These are phyloP conservation scores for Agriotes lineatus DNA, from an alignment of 2,888 invertebrate genomes.

Conservation along the genomic window DNA sequence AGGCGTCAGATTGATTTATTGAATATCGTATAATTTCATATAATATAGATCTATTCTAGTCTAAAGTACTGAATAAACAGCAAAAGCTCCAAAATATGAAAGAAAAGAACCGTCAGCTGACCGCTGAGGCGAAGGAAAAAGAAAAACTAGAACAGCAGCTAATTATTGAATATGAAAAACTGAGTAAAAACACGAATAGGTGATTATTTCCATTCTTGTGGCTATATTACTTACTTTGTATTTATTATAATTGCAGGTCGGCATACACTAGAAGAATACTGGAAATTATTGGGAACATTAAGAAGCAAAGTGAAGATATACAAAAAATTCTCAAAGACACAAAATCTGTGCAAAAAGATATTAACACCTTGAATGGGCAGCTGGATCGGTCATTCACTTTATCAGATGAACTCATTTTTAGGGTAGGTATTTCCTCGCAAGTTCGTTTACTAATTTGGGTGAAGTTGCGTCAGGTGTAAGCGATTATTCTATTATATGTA, in stretches of 20 bases:
- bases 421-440: slow-evolving; percentile 72
- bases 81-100: slow-evolving; percentile 61
- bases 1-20: no score
- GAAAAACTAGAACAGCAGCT: slow-evolving; percentile 65
- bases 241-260: slow-evolving; percentile 70
- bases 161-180: slow-evolving; percentile 68
- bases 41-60: no score
- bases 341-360: slow-evolving; percentile 91
- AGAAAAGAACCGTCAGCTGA: slow-evolving; percentile 59
- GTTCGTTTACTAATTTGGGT: no score
- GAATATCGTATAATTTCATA: no score
- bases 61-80: slow-evolving; percentile 56
- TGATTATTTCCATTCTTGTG: not conserved
- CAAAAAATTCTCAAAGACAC: slow-evolving; percentile 92
- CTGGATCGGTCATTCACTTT: slow-evolving; percentile 94
- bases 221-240: not conserved
- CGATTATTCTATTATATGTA: no score
- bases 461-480: no score
- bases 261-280: slow-evolving; percentile 93
- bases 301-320: slow-evolving; percentile 95
- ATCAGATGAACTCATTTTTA: slow-evolving; percentile 92
- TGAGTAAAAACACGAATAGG: slow-evolving; percentile 69
- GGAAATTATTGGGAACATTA: slow-evolving; percentile 95
- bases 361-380: slow-evolving; percentile 91
- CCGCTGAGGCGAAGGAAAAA: slow-evolving; percentile 63